A percentile compares a stretch with the other conserved stretches of the same genome.
phyloP scores from a whole-genome alignment of 1,140 invertebrate genomes.

The Dufourea novaeangliae region DNA sequence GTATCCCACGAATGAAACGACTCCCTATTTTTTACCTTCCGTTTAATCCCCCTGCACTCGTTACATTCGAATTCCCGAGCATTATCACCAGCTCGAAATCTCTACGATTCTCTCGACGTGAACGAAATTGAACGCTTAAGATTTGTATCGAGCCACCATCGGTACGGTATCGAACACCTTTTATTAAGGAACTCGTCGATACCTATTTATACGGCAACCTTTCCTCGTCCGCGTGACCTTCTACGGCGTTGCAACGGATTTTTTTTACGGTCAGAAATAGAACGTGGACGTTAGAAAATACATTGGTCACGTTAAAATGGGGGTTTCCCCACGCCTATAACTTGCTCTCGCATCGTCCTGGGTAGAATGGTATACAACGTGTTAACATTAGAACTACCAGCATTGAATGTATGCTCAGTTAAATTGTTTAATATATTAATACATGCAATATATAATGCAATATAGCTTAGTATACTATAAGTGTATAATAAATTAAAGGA shows the following conservation, averaged over 20 bases:
- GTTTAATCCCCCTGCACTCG: neutral
- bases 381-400: too few relatives aligned
- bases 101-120: neutral
- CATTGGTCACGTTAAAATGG: neutral
- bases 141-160: conserved; percentile 1
- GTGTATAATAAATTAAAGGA: too few relatives aligned
- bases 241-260: neutral
- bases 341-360: neutral
- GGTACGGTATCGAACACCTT: neutral
- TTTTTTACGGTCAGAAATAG: conserved; percentile 15
- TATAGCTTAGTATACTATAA: too few relatives aligned
- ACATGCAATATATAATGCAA: too few relatives aligned
- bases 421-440: too few relatives aligned
- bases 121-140: neutral
- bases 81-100: neutral
- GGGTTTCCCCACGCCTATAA: neutral
- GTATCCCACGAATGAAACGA: neutral
- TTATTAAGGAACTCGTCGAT: conserved; percentile 39
- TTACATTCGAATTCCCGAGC: neutral
- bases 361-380: too few relatives aligned
- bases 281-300: neutral
- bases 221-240: conserved; percentile 41
- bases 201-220: conserved; percentile 49
- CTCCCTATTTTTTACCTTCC: neutral
- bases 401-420: too few relatives aligned